Conservation (phyloP, 1,140 invertebrate species). For the Pachypsylla venusta region DNA sequence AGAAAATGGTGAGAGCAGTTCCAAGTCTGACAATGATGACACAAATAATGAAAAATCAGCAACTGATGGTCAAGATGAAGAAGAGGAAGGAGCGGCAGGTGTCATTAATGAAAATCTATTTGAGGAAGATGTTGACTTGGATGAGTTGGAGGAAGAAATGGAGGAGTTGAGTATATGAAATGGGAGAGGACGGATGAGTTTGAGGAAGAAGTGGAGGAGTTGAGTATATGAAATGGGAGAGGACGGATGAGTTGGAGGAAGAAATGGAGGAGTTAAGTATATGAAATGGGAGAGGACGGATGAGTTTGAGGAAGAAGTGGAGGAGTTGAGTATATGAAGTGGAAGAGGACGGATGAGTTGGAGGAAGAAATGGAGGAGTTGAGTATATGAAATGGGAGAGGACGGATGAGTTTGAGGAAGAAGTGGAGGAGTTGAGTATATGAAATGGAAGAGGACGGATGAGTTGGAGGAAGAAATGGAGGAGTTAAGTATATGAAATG, state of each 20-base stretch:
- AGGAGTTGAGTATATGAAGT: too few relatives aligned
- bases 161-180: slow-evolving; percentile 45
- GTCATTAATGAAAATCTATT: slow-evolving; percentile 94
- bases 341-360: too few relatives aligned
- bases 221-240: neutral
- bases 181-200: neutral
- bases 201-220: neutral
- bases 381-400: too few relatives aligned
- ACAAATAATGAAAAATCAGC: neutral
- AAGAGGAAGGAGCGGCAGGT: slow-evolving; percentile 31
- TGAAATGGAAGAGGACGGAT: too few relatives aligned
- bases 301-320: too few relatives aligned
- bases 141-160: slow-evolving; percentile 69
- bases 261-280: too few relatives aligned
- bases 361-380: too few relatives aligned
- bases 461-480: too few relatives aligned
- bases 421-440: too few relatives aligned
- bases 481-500: too few relatives aligned
- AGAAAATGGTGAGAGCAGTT: neutral
- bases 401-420: too few relatives aligned
- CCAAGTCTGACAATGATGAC: neutral
- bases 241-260: neutral
- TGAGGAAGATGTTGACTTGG: slow-evolving; percentile 66
- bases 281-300: too few relatives aligned
- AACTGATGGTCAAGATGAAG: slow-evolving; percentile 28